These are phyloP conservation scores for Mola mola DNA, from an alignment of 2,113 vertebrate species.

Conservation along the genomic window DNA sequence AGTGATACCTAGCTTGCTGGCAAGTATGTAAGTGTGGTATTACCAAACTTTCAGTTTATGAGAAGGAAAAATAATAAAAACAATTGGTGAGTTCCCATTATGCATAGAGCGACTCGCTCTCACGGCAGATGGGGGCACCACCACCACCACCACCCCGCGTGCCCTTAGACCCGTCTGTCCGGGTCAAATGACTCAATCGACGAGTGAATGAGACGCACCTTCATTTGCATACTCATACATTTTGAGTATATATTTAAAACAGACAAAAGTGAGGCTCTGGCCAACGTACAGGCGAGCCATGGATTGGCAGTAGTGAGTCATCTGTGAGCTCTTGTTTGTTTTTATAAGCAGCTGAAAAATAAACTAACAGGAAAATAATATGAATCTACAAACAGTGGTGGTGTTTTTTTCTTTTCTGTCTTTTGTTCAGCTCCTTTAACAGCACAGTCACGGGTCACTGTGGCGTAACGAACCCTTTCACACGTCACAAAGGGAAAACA, in stretches of 20 bases:
- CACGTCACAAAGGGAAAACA: slow-evolving; percentile 40
- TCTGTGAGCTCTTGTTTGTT: slow-evolving; percentile 57
- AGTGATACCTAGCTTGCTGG: slow-evolving; percentile 68
- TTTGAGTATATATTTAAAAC: no score
- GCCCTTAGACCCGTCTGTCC: slow-evolving; percentile 69
- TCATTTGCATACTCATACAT: slow-evolving; percentile 76
- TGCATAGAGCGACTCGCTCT: slow-evolving; percentile 65
- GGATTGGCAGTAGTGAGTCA: slow-evolving; percentile 52
- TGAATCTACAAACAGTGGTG: slow-evolving; percentile 21
- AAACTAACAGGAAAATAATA: slow-evolving; percentile 68
- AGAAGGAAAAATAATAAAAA: slow-evolving; percentile 12
- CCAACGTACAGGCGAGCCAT: slow-evolving; percentile 28
- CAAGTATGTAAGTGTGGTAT: slow-evolving; percentile 71
- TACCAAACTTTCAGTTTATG: slow-evolving; percentile 56
- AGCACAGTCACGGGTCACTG: slow-evolving; percentile 2
- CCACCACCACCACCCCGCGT: slow-evolving; percentile 47
- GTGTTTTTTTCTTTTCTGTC: slow-evolving; percentile 20
- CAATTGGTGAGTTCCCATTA: slow-evolving; percentile 64
- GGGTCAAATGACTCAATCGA: slow-evolving; percentile 73
- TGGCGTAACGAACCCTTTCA: no score
- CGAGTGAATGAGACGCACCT: slow-evolving; percentile 71
- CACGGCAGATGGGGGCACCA: slow-evolving; percentile 58
- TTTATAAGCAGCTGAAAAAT: slow-evolving; percentile 75
- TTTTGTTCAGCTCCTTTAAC: slow-evolving; percentile 22
- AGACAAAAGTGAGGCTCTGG: slow-evolving; percentile 13